Evolutionary conservation across 2,113 vertebrate species (phyloP).

Genomic region (Ailurus styani): DNA sequence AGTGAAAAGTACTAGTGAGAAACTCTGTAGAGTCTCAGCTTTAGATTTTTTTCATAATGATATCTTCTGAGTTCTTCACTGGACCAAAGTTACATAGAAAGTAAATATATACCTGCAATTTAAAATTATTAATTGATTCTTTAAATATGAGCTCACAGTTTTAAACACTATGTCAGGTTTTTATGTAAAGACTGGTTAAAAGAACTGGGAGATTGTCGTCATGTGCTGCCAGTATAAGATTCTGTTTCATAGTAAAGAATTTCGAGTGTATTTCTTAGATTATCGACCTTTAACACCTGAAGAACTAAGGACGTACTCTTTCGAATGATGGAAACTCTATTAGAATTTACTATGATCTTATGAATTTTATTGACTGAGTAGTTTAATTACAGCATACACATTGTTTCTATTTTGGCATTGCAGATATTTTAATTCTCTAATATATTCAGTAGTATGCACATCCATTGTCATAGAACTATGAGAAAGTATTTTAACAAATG

Average conservation of each 20-base stretch:
- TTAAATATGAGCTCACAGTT: neutral
- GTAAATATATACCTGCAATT: neutral
- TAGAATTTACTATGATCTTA: neutral
- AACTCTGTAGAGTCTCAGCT: neutral
- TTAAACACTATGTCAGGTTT: neutral
- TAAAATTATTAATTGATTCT: neutral
- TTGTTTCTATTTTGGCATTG: neutral
- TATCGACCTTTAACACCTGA: neutral
- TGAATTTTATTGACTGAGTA: neutral
- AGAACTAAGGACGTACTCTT: neutral
- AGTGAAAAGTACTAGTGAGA: neutral
- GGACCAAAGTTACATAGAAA: neutral
- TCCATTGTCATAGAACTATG: neutral
- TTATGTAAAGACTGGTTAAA: neutral
- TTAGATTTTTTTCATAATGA: neutral
- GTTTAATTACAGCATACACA: neutral
- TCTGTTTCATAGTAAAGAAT: neutral
- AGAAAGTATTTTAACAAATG: neutral
- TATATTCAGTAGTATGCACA: neutral
- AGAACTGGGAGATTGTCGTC: neutral
- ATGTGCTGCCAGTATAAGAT: neutral
- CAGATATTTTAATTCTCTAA: neutral
- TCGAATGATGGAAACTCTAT: neutral
- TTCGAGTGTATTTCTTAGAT: neutral
- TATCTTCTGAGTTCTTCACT: neutral